Evolutionary conservation across 2,113 vertebrate species (phyloP).

Genomic region (Cyanoramphus novaezelandiae): DNA sequence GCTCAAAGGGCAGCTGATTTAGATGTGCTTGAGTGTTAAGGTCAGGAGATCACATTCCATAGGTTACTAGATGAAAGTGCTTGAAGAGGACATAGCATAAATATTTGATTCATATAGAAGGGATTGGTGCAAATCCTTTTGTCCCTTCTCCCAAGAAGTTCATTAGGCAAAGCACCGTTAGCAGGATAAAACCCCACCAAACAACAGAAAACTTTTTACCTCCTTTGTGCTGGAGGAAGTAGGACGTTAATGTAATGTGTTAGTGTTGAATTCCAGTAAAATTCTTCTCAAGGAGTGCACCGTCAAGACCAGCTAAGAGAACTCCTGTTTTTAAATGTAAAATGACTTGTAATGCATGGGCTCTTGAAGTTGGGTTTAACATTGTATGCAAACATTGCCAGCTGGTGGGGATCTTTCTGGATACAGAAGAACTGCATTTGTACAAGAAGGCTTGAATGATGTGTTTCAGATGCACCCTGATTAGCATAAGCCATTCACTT

Average conservation of each 20-base stretch:
- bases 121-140: conserved; percentile 41
- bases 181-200: fast-evolving
- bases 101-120: conserved; percentile 51
- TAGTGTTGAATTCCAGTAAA: background rate
- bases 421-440: conserved; percentile 64
- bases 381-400: conserved; percentile 66
- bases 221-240: conserved; percentile 13
- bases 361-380: conserved; percentile 42
- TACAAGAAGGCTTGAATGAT: conserved; percentile 49
- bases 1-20: conserved; percentile 61
- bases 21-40: conserved; percentile 45
- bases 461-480: conserved; percentile 60
- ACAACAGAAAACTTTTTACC: background rate
- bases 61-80: conserved; percentile 51
- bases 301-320: background rate
- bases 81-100: conserved; percentile 48
- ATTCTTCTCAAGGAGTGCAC: background rate
- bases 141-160: background rate
- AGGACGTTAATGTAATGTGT: background rate
- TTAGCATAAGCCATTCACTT: conserved; percentile 60
- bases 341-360: conserved; percentile 50
- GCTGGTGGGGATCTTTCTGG: conserved; percentile 60
- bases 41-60: conserved; percentile 66
- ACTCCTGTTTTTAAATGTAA: conserved; percentile 30
- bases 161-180: background rate